Evolutionary conservation across 2,888 invertebrate species (phyloP), one percentile per base, ranked within the genome.

Genomic region (Eumacrocentrus americanus): DNA sequence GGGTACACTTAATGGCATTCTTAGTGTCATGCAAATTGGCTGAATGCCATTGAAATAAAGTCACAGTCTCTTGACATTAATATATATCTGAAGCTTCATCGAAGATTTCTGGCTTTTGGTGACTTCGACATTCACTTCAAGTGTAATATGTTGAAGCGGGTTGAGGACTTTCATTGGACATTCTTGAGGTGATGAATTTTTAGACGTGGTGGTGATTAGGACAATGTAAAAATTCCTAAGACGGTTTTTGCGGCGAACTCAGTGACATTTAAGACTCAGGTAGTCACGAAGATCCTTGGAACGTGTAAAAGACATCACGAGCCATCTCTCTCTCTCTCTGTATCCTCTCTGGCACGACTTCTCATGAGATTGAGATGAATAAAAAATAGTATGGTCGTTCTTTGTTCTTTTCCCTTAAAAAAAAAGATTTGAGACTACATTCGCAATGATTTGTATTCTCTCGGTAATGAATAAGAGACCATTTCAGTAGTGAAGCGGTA

Each of bases 251-350:
- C 16, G 11, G 22, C n/a, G 25, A 53, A 14, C 22, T 16, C 29
- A 42, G 53, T 53, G 53, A 53, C 53, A 53, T 53, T 53, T 53
- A 42, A 40, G 22, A 25, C 22, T 14, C 16, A 16, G 40, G 53
- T 22, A 38, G 40, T 40, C 40, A 29, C 40, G 25, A 40, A 42
- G 38, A 40, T 53, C 53, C 53, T 53, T 53, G 53, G 40, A 53
- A 46, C 4, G 5, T 29, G 29, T 9, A 29, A 6, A 9, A 29
- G 29, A 29, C n/a, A n/a, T n/a, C n/a, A n/a, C n/a, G n/a, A n/a
- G n/a, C 9, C 29, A 29, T 29, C 29, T 29, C 9, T 29, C 29
- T 29, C n/a, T n/a, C n/a, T 29, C 5, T 29, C 29, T 29, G 29
- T 29, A n/a, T n/a, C n/a, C n/a, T n/a, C n/a, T n/a, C n/a, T n/a